Percentiles rank a stretch among this genome's conserved stretches.
Evolutionary conservation across 2,797 vertebrate genomes (phyloP).

Genomic region (Falco rusticolus): DNA sequence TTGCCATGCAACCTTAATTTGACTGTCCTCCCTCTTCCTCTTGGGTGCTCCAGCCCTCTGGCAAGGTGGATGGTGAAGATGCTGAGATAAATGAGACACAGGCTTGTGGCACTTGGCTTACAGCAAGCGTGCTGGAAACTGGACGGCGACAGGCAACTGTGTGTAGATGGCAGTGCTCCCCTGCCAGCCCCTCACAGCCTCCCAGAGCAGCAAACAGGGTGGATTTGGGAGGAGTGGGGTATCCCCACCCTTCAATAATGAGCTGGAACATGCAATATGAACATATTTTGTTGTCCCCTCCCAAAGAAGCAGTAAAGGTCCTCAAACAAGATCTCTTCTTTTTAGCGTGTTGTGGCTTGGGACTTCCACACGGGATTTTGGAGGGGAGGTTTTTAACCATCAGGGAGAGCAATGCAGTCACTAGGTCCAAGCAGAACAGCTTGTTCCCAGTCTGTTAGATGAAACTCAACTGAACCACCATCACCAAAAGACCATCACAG

Average conservation of each 20-base stretch:
- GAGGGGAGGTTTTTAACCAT: neutral
- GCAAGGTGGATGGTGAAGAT: neutral
- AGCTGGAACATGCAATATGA: neutral
- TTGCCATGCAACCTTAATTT: neutral
- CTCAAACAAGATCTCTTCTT: neutral
- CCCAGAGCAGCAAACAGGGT: neutral
- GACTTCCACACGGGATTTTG: neutral
- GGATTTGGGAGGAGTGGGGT: neutral
- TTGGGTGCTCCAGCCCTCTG: neutral
- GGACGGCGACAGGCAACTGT: neutral
- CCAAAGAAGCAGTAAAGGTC: neutral
- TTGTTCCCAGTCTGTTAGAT: neutral
- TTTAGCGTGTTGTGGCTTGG: neutral
- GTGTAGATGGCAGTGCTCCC: conserved; percentile 36
- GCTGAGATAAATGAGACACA: neutral
- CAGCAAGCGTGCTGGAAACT: neutral
- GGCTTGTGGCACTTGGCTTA: neutral
- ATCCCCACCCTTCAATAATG: neutral
- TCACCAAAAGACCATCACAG: neutral
- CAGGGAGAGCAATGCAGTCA: neutral
- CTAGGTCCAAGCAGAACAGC: neutral
- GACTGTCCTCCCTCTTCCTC: neutral
- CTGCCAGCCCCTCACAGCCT: neutral
- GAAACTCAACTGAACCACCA: neutral
- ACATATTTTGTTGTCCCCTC: neutral